Evolutionary conservation across 2,113 vertebrate species (phyloP).

Genomic region (Irena cyanogastra): DNA sequence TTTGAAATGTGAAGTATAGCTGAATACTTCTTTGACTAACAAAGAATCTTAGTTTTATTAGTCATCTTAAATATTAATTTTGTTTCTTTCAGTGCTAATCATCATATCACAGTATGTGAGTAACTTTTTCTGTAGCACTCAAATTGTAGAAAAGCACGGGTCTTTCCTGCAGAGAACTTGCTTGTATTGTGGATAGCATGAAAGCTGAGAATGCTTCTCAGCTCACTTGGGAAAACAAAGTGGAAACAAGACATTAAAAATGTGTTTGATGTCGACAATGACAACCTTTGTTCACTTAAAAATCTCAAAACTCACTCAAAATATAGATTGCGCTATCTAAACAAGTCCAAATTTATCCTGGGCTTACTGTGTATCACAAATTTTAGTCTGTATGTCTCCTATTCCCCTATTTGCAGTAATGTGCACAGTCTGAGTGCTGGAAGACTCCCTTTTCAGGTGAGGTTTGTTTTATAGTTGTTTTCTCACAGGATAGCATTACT

Average conservation of each 20-base stretch:
- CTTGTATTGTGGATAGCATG: not conserved
- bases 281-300: not conserved
- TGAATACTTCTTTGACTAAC: not conserved
- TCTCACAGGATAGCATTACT: not conserved
- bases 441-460: not conserved
- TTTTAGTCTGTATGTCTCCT: not conserved
- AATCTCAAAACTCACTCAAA: not conserved
- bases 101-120: not conserved
- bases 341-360: not conserved
- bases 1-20: not conserved
- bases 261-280: slow-evolving; percentile 12
- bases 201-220: not conserved
- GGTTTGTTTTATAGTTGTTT: not conserved
- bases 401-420: not conserved
- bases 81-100: not conserved
- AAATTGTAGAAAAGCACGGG: not conserved
- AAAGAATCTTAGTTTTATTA: not conserved
- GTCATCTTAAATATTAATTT: not conserved
- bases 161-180: not conserved
- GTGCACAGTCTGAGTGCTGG: not conserved
- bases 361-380: not conserved
- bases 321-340: not conserved
- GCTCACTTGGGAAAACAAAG: slow-evolving; percentile 31
- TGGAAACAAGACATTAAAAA: slow-evolving; percentile 38
- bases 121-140: not conserved